Conservation (phyloP, 2,113 vertebrate species). For the Phaetusa simplex region DNA sequence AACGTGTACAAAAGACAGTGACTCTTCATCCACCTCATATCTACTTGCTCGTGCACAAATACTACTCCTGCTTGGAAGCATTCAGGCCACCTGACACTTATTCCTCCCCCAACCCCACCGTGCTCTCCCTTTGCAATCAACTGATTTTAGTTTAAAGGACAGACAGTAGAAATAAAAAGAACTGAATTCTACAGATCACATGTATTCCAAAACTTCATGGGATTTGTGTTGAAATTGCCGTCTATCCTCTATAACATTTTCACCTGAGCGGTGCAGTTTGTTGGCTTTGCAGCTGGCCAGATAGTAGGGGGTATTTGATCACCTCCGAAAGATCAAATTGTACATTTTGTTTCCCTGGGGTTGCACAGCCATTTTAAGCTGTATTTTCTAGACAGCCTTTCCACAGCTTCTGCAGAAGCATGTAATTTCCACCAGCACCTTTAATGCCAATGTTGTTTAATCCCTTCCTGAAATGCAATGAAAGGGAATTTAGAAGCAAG, state of each 20-base stretch:
- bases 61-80: background rate
- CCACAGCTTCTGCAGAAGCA: background rate
- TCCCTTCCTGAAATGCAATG: background rate
- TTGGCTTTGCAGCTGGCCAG: background rate
- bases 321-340: background rate
- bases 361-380: background rate
- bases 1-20: background rate
- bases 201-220: background rate
- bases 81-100: background rate
- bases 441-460: background rate
- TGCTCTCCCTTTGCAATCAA: background rate
- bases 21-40: background rate
- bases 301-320: background rate
- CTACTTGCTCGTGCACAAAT: background rate
- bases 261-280: background rate
- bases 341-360: background rate
- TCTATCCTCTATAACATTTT: background rate
- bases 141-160: background rate
- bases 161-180: background rate
- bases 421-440: background rate
- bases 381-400: background rate
- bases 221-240: background rate
- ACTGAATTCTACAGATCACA: background rate
- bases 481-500: constrained; percentile 12
- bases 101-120: background rate